These are phyloP conservation scores for Corbicula japonica DNA, from an alignment of 2,888 invertebrate species.

Conservation along the genomic window DNA sequence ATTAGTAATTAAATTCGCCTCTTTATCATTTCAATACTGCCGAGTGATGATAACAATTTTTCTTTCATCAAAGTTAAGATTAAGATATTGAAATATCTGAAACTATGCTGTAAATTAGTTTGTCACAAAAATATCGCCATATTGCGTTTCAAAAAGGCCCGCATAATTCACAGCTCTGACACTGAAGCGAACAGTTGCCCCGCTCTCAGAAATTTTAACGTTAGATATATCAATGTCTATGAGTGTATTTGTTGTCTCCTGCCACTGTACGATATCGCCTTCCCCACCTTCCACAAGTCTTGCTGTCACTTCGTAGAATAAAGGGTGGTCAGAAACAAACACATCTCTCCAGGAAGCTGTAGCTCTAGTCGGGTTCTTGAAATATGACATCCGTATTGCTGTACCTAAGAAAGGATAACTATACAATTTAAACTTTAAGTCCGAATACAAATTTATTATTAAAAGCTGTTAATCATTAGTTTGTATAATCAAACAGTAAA, in stretches of 20 bases:
- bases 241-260: constrained; percentile 40
- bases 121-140: too few relatives aligned
- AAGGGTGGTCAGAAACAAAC: constrained; percentile 6
- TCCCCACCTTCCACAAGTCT: constrained; percentile 5
- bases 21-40: too few relatives aligned
- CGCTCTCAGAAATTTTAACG: constrained; percentile 3
- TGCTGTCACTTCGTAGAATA: constrained; percentile 35
- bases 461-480: too few relatives aligned
- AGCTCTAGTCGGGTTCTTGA: background rate
- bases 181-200: constrained; percentile 22
- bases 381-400: background rate
- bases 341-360: constrained; percentile 14
- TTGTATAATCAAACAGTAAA: too few relatives aligned
- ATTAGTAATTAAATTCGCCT: too few relatives aligned
- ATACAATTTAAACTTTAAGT: too few relatives aligned
- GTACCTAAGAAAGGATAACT: background rate
- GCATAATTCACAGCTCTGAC: constrained; percentile 34
- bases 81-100: too few relatives aligned
- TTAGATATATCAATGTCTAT: constrained; percentile 23
- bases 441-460: too few relatives aligned
- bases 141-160: constrained; percentile 49
- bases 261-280: constrained; percentile 53
- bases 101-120: too few relatives aligned
- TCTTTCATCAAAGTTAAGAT: too few relatives aligned
- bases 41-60: too few relatives aligned